A percentile compares a stretch with the other conserved stretches of the same genome.
phyloP scores from a whole-genome alignment of 2,888 invertebrate species.

The Stictocephala bisonia region DNA sequence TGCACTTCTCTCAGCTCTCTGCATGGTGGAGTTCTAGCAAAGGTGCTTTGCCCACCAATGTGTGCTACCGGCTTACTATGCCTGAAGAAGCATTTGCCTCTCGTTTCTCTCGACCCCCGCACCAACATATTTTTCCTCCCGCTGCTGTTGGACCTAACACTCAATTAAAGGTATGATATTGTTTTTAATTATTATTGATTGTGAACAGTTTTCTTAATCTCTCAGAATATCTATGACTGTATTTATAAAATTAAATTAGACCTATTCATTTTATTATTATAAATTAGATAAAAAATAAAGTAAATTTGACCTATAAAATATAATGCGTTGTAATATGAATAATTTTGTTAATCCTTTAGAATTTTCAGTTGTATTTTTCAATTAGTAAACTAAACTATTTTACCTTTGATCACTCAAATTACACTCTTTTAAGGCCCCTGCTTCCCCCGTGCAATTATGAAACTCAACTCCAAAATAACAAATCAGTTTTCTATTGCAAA shows the following conservation, averaged over 20 bases:
- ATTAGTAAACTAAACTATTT: no score
- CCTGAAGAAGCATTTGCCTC: slow-evolving; percentile 74
- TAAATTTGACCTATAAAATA: no score
- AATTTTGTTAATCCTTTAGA: no score
- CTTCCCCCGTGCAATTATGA: no score
- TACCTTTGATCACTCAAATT: no score
- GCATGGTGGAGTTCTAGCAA: slow-evolving; percentile 79
- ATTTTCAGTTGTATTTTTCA: no score
- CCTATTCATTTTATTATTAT: not conserved
- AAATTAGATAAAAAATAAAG: no score
- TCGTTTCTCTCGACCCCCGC: slow-evolving; percentile 67
- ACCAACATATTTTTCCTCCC: slow-evolving; percentile 78
- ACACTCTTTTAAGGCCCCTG: no score
- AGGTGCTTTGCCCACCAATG: slow-evolving; percentile 65
- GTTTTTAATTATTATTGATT: not conserved
- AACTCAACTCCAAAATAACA: no score
- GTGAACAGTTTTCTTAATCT: not conserved
- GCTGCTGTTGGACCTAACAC: slow-evolving; percentile 67
- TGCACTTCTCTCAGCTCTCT: slow-evolving; percentile 96
- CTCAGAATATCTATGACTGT: not conserved
- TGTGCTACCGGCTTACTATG: slow-evolving; percentile 76
- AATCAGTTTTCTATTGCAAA: no score
- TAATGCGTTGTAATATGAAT: no score
- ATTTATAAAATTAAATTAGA: not conserved
- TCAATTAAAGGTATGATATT: slow-evolving; percentile 52